Evolutionary conservation across 1,140 invertebrate genomes (phyloP).

Genomic region (Campodea augens): DNA sequence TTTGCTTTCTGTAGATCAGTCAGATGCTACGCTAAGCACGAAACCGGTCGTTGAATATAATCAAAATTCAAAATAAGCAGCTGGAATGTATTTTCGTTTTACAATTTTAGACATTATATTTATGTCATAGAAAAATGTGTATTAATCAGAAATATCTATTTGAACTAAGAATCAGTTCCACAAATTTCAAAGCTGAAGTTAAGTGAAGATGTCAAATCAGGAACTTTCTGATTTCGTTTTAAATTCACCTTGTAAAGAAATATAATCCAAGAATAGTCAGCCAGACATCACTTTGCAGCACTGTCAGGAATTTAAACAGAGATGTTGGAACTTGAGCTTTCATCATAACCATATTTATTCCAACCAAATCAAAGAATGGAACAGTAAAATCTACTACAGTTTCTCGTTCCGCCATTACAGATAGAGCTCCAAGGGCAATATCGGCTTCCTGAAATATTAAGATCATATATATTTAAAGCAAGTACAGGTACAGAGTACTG

Average conservation of each 20-base stretch:
- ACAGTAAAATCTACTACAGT: constrained; percentile 89
- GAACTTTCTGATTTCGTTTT: neutral
- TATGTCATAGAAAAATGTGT: constrained; percentile 3
- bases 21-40: too few species aligned
- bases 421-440: constrained; percentile 67
- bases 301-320: constrained; percentile 90
- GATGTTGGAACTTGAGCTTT: constrained; percentile 60
- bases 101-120: constrained; percentile 1
- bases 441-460: too few species aligned
- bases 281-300: constrained; percentile 91
- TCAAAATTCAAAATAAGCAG: too few species aligned
- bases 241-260: constrained; percentile 60
- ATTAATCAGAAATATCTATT: neutral
- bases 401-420: constrained; percentile 86
- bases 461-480: too few species aligned
- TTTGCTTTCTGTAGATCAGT: too few species aligned
- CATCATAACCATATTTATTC: constrained; percentile 79
- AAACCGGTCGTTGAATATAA: too few species aligned
- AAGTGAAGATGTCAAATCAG: neutral
- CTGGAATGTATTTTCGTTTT: too few species aligned
- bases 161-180: too few species aligned
- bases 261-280: constrained; percentile 86
- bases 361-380: constrained; percentile 86
- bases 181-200: neutral
- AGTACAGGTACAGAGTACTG: too few species aligned